A percentile compares a stretch with the other conserved stretches of the same genome.
Conservation (phyloP, 2,797 vertebrate species). For the Spheniscus humboldti region DNA sequence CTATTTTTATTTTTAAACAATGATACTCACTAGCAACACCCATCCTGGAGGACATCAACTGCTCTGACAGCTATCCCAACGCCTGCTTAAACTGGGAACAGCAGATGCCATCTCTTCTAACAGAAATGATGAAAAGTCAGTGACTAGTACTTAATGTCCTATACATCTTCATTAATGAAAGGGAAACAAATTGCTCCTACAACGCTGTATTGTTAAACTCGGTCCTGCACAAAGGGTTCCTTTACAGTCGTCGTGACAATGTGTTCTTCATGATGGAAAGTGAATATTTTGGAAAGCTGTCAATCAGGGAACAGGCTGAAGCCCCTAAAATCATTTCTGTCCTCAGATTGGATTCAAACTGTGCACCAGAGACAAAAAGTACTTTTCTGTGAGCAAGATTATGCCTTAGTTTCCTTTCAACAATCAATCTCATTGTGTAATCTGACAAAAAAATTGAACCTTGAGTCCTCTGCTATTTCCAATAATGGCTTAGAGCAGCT, state of each 20-base stretch:
- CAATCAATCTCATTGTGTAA: neutral
- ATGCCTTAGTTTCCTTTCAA: neutral
- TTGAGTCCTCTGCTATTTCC: neutral
- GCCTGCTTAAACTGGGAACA: neutral
- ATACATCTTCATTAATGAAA: constrained; percentile 48
- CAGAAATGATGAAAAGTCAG: neutral
- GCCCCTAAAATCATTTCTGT: neutral
- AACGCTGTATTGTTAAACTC: neutral
- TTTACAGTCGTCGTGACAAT: neutral
- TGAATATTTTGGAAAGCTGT: neutral
- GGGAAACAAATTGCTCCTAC: constrained; percentile 3
- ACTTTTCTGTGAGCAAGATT: neutral
- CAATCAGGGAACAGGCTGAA: neutral
- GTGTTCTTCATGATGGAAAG: neutral
- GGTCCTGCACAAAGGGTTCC: neutral
- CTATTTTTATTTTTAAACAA: constrained; percentile 67
- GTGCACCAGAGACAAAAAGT: neutral
- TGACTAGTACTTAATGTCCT: constrained; percentile 12
- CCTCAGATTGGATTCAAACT: neutral
- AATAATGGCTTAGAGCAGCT: neutral
- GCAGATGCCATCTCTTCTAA: neutral
- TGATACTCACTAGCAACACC: constrained; percentile 43
- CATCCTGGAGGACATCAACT: constrained; percentile 29
- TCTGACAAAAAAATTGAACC: neutral
- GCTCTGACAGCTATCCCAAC: neutral